Conservation (phyloP, 2,113 vertebrate species). For the Antigone vipio region DNA sequence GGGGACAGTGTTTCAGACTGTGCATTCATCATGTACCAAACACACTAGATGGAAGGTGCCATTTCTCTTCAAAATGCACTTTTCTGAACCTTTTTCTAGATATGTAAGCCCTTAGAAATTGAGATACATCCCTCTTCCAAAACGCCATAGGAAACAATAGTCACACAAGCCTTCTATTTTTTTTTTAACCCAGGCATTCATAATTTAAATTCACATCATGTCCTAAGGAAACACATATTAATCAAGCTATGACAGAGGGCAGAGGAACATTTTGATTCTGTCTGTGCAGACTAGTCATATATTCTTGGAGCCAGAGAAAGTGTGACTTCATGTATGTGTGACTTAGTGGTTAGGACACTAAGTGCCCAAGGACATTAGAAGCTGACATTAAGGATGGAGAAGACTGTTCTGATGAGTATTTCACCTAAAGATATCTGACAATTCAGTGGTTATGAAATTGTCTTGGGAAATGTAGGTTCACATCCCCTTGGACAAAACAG, state of each 20-base stretch:
- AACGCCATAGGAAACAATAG: neutral
- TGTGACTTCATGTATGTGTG: neutral
- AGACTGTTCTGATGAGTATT: neutral
- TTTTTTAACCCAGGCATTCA: neutral
- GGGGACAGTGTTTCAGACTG: neutral
- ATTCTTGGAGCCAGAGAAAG: neutral
- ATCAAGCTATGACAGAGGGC: neutral
- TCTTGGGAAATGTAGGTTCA: neutral
- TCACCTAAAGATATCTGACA: constrained; percentile 11
- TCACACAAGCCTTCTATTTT: neutral
- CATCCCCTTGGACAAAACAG: neutral
- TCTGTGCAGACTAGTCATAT: neutral
- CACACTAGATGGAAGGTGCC: neutral
- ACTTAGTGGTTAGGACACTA: constrained; percentile 11
- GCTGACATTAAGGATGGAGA: neutral
- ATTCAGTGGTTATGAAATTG: neutral
- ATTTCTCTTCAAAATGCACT: neutral
- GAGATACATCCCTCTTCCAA: neutral
- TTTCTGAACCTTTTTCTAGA: neutral
- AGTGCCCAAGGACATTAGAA: constrained; percentile 2
- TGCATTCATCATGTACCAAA: neutral
- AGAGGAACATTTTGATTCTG: constrained; percentile 1
- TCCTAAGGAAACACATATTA: neutral
- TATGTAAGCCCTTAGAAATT: neutral
- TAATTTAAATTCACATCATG: neutral